Evolutionary conservation across 2,888 invertebrate genomes (phyloP).

Genomic region (Corythucha ciliata): DNA sequence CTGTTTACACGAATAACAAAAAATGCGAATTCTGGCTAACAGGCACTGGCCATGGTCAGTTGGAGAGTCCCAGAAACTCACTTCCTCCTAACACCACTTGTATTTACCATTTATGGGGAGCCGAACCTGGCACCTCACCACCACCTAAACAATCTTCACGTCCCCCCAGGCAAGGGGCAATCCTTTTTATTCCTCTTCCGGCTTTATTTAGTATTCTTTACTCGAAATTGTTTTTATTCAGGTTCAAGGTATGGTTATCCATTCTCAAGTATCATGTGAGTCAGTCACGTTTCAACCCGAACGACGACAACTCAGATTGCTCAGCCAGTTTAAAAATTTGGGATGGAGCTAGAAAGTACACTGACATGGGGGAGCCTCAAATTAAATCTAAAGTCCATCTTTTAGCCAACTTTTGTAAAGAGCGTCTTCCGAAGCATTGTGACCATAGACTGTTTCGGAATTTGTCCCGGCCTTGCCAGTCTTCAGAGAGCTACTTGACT

Average conservation of each 20-base stretch:
- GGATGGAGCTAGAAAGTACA: conserved; percentile 53
- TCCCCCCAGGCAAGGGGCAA: conserved; percentile 26
- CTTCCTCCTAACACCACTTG: conserved; percentile 82
- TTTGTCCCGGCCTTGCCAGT: conserved; percentile 58
- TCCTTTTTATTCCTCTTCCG: too few species aligned
- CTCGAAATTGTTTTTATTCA: conserved; percentile 9
- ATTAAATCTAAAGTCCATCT: conserved; percentile 42
- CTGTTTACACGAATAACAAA: conserved; percentile 75
- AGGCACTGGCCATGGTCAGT: conserved; percentile 65
- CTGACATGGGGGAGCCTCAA: conserved; percentile 21
- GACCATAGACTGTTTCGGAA: conserved; percentile 65
- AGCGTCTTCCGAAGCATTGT: conserved; percentile 70
- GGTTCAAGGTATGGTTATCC: conserved; percentile 77
- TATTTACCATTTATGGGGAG: conserved; percentile 63
- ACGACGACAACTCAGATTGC: conserved; percentile 65
- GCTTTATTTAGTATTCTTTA: not conserved
- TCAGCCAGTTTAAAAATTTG: conserved; percentile 75
- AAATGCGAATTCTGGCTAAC: conserved; percentile 80
- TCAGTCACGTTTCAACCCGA: conserved; percentile 52
- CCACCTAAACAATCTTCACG: conserved; percentile 30
- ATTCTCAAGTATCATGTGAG: conserved; percentile 77
- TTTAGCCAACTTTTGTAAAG: conserved; percentile 71
- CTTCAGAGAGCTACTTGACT: conserved; percentile 74
- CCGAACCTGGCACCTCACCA: conserved; percentile 34
- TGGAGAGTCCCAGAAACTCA: conserved; percentile 77